phyloP scores from a whole-genome alignment of 2,113 vertebrate species.

The Silurus glanis region DNA sequence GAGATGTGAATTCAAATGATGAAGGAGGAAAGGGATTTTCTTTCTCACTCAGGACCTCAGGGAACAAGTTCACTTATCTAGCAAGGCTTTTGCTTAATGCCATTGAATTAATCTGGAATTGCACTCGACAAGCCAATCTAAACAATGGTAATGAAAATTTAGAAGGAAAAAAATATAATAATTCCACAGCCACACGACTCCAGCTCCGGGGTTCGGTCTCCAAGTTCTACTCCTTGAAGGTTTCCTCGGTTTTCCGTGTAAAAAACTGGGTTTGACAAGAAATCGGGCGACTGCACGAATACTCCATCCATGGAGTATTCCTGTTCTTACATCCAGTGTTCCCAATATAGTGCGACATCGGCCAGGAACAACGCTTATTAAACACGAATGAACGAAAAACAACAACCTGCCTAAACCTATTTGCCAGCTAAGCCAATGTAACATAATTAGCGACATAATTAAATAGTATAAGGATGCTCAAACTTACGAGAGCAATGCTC shows the following conservation, averaged over 20 bases:
- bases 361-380: not conserved
- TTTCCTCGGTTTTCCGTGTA: not conserved
- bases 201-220: not conserved
- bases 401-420: not conserved
- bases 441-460: not conserved
- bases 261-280: not conserved
- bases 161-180: not conserved
- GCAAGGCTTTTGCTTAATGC: not conserved
- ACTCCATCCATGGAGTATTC: not conserved
- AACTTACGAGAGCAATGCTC: not conserved
- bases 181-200: not conserved
- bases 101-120: not conserved
- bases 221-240: not conserved
- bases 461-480: not conserved
- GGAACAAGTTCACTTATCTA: constrained; percentile 2
- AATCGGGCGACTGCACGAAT: too few relatives aligned
- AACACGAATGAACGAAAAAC: not conserved
- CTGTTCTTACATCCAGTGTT: not conserved
- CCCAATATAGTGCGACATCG: not conserved
- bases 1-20: not conserved
- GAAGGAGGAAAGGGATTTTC: not conserved
- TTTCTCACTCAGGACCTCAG: not conserved
- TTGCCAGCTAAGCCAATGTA: not conserved
- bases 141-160: not conserved
- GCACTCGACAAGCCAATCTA: not conserved